These are phyloP conservation scores for Coenobita brevimanus DNA, from an alignment of 1,140 invertebrate species.

Conservation along the genomic window DNA sequence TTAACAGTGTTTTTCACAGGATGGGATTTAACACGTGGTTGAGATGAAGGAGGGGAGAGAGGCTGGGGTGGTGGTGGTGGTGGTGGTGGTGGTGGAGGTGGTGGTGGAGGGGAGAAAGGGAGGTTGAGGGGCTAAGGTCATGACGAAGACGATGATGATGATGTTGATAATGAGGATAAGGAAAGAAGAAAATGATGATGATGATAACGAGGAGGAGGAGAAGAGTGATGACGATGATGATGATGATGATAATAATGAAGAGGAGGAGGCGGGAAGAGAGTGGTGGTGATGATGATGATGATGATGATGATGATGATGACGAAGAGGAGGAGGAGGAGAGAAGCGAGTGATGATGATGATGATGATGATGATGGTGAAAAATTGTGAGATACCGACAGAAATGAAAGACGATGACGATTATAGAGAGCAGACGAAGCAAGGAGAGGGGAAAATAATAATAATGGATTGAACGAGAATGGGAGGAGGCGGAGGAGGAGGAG, in stretches of 20 bases:
- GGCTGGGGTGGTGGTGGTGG: too few relatives aligned
- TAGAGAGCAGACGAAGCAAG: neutral
- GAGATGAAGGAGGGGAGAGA: slow-evolving; percentile 23
- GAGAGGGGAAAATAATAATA: neutral
- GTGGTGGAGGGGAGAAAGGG: too few relatives aligned
- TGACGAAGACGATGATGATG: too few relatives aligned
- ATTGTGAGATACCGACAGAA: neutral
- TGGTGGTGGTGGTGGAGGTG: too few relatives aligned
- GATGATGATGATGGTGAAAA: neutral
- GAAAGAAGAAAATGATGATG: too few relatives aligned
- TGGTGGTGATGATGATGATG: too few relatives aligned
- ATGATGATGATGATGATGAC: slow-evolving; percentile 12
- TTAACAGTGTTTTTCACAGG: slow-evolving; percentile 40
- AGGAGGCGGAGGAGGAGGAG: neutral
- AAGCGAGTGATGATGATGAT: neutral
- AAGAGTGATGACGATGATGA: too few relatives aligned
- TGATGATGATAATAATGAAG: too few relatives aligned
- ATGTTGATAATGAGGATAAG: too few relatives aligned
- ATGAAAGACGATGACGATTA: neutral
- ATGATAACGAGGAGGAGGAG: slow-evolving; percentile 5
- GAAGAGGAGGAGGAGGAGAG: neutral
- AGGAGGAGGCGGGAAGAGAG: too few relatives aligned
- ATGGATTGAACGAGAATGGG: too few relatives aligned
- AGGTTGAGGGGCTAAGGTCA: too few relatives aligned
- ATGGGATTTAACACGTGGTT: neutral